Base-by-base conservation (phyloP, 2,888 invertebrate species). In the Chloromyia formosa region DNA sequence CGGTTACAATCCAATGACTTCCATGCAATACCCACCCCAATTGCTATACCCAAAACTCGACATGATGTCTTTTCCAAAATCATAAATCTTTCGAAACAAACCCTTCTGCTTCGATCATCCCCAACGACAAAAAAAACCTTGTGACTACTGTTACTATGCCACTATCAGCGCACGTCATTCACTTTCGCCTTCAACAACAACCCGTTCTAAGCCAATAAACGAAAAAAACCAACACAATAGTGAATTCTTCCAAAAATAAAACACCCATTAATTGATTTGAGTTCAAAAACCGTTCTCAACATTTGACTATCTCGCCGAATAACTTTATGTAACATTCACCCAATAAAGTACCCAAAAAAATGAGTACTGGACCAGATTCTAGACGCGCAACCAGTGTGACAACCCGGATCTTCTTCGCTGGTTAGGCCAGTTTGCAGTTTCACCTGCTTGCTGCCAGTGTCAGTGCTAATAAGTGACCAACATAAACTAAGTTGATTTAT, bases 251-350 rank as follows among this genome's bases (percentile, higher is more conserved):
- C 27, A 2, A 35, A 35, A 35, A 35, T 35, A 35, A 35, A 7
- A 35, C 27, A 35, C 7, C 27, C 49, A 49, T 49, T n/a, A n/a
- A 49, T 49, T 49, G 3, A 35, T 49, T 49, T 3, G 3, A n/a
- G 49, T 49, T 49, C 49, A 49, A 49, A 12, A 49, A 49, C 49
- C 49, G 49, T 49, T 49, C 49, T 49, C 49, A 10, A 49, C 49
- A 49, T 49, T 49, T 49, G 3, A 12, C 12, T 49, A 49, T 35
- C 49, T n/a, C 14, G 12, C 42, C 42, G 42, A 42, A 42, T 49
- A 49, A 12, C 10, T 49, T 49, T 35, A 49, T 49, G n/a, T 35
- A 35, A 35, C 27, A 35, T 7, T 35, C 27, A 35, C 7, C 7
- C 27, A 35, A 49, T 49, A n/a, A 49, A 49, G 3, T 49, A n/a